Conservation (phyloP, 2,113 vertebrate genomes). For the Junco hyemalis region DNA sequence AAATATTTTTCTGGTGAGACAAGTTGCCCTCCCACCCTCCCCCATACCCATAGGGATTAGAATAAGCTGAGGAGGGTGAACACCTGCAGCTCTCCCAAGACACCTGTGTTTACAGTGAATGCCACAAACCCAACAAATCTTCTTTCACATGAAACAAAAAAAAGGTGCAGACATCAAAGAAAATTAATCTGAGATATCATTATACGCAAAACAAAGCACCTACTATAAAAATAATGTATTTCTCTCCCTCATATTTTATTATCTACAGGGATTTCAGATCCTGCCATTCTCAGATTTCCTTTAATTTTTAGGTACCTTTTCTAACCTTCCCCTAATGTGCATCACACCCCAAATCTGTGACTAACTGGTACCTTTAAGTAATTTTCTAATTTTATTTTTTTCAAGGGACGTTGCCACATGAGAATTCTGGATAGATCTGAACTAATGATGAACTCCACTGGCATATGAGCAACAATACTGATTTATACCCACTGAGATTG, state of each 20-base stretch:
- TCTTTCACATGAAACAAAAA: constrained; percentile 28
- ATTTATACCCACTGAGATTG: not conserved
- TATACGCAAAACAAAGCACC: not conserved
- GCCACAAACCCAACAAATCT: constrained; percentile 54
- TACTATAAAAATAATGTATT: not conserved
- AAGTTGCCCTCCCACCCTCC: not conserved
- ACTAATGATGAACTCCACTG: not conserved
- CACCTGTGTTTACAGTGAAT: constrained; percentile 65
- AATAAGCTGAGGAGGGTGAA: constrained; percentile 62
- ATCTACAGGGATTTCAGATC: not conserved
- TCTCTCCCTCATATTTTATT: not conserved
- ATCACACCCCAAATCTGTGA: not conserved
- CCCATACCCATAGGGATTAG: constrained; percentile 53
- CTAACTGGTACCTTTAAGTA: not conserved
- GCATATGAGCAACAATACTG: not conserved
- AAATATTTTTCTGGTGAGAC: constrained; percentile 60
- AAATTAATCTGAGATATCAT: constrained; percentile 44
- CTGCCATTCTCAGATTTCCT: not conserved
- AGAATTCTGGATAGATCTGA: not conserved
- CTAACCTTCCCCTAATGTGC: not conserved
- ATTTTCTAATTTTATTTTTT: not conserved
- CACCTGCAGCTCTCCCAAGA: constrained; percentile 69
- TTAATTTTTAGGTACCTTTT: not conserved
- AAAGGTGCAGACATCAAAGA: constrained; percentile 39
- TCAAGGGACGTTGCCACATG: not conserved